Evolutionary conservation across 2,113 vertebrate species (phyloP).

Genomic region (Genyomyrus donnyi): DNA sequence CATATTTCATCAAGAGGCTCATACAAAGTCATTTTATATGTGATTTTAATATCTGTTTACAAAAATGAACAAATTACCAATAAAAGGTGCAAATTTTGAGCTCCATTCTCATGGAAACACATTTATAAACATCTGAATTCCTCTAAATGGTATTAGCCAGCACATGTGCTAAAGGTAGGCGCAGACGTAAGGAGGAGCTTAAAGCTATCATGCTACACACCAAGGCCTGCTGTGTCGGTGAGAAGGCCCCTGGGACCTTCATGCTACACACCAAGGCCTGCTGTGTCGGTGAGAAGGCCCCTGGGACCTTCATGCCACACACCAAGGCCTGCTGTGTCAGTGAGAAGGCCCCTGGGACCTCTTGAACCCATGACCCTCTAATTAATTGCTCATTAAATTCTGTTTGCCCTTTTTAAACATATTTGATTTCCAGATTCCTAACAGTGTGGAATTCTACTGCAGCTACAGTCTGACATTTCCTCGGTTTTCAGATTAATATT

Average conservation of each 20-base stretch:
- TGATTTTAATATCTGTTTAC: background rate
- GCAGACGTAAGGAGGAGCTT: background rate
- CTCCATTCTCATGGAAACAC: background rate
- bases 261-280: too few species aligned
- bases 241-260: background rate
- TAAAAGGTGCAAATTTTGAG: background rate
- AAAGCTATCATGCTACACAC: background rate
- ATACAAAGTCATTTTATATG: background rate
- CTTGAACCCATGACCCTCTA: slow-evolving; percentile 1
- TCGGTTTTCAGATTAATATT: background rate
- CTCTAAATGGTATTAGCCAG: background rate
- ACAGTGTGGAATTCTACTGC: background rate
- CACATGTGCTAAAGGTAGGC: background rate
- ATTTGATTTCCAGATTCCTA: slow-evolving; percentile 17
- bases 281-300: too few species aligned
- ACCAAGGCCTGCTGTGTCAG: background rate
- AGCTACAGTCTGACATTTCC: background rate
- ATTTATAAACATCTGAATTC: background rate
- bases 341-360: background rate
- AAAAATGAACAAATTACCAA: background rate
- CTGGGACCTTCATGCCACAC: too few species aligned
- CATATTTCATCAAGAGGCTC: background rate
- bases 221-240: background rate
- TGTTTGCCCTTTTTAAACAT: slow-evolving; percentile 38
- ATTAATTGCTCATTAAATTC: slow-evolving; percentile 37